A percentile compares a stretch with the other conserved stretches of the same genome.
Conservation (phyloP, 2,113 vertebrate genomes). For the Ariopsis seemanni region DNA sequence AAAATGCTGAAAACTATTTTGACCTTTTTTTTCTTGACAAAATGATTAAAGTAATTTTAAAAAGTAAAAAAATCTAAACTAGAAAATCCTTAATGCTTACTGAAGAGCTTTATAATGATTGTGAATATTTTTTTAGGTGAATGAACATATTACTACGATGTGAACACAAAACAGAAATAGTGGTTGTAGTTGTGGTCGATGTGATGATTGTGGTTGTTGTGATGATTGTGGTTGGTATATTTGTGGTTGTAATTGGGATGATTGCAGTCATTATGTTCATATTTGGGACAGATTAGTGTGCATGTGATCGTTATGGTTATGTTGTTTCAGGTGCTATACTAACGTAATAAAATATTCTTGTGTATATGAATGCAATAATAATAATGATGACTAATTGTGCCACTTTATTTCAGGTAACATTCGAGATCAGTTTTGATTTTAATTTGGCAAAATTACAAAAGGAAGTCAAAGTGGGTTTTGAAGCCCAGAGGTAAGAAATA, state of each 20-base stretch:
- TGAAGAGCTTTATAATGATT: too few species aligned
- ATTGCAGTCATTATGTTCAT: too few species aligned
- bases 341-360: neutral
- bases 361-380: conserved; percentile 35
- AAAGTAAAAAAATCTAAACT: neutral
- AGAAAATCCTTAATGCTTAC: neutral
- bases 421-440: conserved; percentile 82
- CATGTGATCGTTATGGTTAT: neutral
- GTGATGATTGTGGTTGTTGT: too few species aligned
- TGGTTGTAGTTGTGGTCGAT: neutral
- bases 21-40: too few species aligned
- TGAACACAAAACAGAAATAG: too few species aligned
- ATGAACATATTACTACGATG: too few species aligned
- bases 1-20: too few species aligned
- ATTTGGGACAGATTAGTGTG: too few species aligned
- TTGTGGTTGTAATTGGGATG: neutral
- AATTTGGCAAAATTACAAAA: conserved; percentile 78
- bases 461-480: conserved; percentile 68
- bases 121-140: too few species aligned
- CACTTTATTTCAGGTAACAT: conserved; percentile 70
- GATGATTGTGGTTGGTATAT: too few species aligned
- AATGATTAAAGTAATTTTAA: too few species aligned
- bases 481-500: conserved; percentile 70
- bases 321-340: neutral
- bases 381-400: neutral